Percentiles rank a stretch among this genome's conserved stretches.
phyloP scores from a whole-genome alignment of 2,113 vertebrate species.

The Chamaea fasciata region DNA sequence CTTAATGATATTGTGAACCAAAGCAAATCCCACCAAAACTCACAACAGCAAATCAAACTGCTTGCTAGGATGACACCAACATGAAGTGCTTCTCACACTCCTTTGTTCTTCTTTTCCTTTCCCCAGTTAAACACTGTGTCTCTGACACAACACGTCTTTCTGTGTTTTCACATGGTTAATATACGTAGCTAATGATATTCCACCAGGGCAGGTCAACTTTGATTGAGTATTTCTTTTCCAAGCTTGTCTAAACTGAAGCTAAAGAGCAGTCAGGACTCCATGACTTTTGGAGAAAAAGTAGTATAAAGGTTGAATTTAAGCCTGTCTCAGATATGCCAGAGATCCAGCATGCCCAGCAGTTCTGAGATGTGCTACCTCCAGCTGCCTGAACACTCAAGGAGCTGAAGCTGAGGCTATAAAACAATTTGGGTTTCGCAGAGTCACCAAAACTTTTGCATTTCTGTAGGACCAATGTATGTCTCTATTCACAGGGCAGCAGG shows the following conservation, averaged over 20 bases:
- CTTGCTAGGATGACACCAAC: background rate
- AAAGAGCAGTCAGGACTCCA: background rate
- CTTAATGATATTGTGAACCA: background rate
- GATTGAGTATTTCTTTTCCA: background rate
- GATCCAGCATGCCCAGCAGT: background rate
- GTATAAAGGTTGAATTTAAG: background rate
- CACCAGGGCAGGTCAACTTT: background rate
- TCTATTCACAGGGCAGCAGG: background rate
- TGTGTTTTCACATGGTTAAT: background rate
- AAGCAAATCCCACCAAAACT: background rate
- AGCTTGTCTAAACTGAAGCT: background rate
- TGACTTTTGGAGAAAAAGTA: background rate
- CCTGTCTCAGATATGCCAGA: rapidly evolving
- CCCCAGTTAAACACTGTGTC: background rate
- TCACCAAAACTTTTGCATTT: background rate
- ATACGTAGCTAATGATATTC: background rate
- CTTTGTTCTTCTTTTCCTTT: background rate
- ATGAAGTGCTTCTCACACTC: background rate
- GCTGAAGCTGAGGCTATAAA: background rate
- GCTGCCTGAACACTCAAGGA: background rate
- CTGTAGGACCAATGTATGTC: rapidly evolving
- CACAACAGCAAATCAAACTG: background rate
- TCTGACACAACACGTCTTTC: background rate
- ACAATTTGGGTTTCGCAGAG: rapidly evolving
- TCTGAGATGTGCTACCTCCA: background rate